These are phyloP conservation scores for Turritopsis rubra DNA, from an alignment of 30 jellyfish, hydroid and myxozoan species.

Conservation along the genomic window DNA sequence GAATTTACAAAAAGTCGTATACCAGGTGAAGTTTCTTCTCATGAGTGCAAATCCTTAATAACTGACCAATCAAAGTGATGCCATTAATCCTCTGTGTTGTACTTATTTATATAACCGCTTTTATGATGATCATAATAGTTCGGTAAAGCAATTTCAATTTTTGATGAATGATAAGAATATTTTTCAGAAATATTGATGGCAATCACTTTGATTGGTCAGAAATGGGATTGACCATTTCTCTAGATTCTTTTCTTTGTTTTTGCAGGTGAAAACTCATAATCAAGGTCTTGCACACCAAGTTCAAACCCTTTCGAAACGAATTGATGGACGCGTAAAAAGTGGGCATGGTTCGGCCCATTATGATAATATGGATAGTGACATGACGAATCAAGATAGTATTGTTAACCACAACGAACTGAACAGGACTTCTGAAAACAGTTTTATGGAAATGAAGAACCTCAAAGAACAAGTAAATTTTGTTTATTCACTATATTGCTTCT, in stretches of 20 bases:
- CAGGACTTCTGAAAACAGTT: not conserved
- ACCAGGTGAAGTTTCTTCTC: conserved; percentile 21
- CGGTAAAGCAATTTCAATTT: too few species aligned
- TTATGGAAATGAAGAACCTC: conserved; percentile 14
- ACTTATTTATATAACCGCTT: too few species aligned
- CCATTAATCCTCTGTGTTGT: not conserved
- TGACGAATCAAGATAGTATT: conserved; percentile 10
- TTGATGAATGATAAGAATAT: too few species aligned
- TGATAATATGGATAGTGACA: conserved; percentile 27
- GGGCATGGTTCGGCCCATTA: conserved; percentile 13
- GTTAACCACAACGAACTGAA: not conserved
- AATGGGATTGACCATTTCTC: not conserved
- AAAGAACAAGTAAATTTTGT: conserved; percentile 30
- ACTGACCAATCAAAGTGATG: conserved; percentile 5
- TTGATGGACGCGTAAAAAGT: conserved; percentile 65
- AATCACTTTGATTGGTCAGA: not conserved
- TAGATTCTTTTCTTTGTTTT: not conserved
- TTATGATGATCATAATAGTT: too few species aligned
- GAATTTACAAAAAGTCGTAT: conserved; percentile 22
- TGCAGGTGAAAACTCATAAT: conserved; percentile 61
- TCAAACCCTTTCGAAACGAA: conserved; percentile 71
- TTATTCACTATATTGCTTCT: not conserved
- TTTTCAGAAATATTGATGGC: too few species aligned
- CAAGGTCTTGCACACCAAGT: conserved; percentile 84
- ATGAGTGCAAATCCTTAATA: not conserved